These are phyloP conservation scores for Chrysina gloriosa DNA, from an alignment of 2,888 invertebrate genomes.

Conservation along the genomic window DNA sequence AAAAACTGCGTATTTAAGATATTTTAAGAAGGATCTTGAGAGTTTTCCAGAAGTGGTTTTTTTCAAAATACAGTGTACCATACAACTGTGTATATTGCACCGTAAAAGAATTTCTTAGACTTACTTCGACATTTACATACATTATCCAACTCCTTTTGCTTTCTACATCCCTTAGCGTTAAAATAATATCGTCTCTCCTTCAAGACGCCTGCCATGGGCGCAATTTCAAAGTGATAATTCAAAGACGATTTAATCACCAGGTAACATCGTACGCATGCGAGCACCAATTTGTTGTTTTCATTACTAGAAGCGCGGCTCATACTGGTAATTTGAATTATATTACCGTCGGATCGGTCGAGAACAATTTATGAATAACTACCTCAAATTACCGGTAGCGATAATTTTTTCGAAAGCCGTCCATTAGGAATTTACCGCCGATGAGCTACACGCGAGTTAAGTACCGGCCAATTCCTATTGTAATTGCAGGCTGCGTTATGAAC, in stretches of 20 bases:
- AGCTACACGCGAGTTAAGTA: slow-evolving; percentile 1
- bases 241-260: slow-evolving; percentile 12
- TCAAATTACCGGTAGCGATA: slow-evolving; percentile 32
- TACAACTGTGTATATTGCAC: no score
- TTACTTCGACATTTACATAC: no score
- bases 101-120: no score
- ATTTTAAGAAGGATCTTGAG: no score
- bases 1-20: no score
- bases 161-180: no score
- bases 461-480: slow-evolving; percentile 3
- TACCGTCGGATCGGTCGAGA: not conserved
- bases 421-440: not conserved
- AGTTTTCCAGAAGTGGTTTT: no score
- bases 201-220: no score
- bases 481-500: not conserved
- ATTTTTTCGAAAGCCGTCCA: slow-evolving; percentile 6
- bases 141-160: no score
- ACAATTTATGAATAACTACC: slow-evolving; percentile 30
- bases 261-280: not conserved
- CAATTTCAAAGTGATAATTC: slow-evolving; percentile 8
- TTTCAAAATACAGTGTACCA: no score
- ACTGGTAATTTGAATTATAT: slow-evolving; percentile 27
- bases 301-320: not conserved
- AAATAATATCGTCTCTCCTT: not conserved
- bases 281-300: slow-evolving; percentile 10